Base-by-base conservation (phyloP, 2,888 invertebrate genomes). In the Acanthoscelides obtectus region DNA sequence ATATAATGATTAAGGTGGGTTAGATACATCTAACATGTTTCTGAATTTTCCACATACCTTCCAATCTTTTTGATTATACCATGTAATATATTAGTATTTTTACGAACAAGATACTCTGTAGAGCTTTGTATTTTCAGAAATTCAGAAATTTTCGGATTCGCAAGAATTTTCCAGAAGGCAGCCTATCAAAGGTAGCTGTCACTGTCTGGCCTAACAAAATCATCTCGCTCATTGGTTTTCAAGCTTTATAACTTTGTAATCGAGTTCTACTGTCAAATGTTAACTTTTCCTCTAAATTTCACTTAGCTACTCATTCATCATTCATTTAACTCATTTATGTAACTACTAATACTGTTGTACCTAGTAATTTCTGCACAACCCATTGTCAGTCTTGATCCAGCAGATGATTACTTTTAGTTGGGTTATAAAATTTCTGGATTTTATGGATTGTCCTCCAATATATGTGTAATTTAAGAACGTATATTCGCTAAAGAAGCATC, bases 121-220 rank as follows among this genome's bases (percentile, higher is more conserved):
- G 79, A 79, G 76, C 74, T 81, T 83, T 82, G 76, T 87, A 83
- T 87, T 90, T 89, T 86, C 90, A 90, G 90, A 90, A 89, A 89
- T 87, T 88, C 87, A 89, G 89, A 87, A 87, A 86, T 87, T 88
- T 89, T 88, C 87, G 86, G 82, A 87, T 90, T 81, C 88, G 90
- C 80, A 87, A 88, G 86, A 85, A 89, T 84, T 88, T 90, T 87
- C 90, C 90, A 78, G 87, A 87, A 86, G 90, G 90, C 85, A 88
- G 87, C 84, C 86, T 88, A 83, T 89, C 89, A 79, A 90, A 90
- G 90, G 90, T 90, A 89, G 85, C 78, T 80, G 77, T 75, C 74
- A 73, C 71, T 75, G 75, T 76, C 73, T 75, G 73, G 73, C 73
- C 74, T 72, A 74, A 68, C 45, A 45, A 70, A 67, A 68, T 75